These are phyloP conservation scores for Osmerus mordax DNA, from an alignment of 2,113 vertebrate species.

Conservation along the genomic window DNA sequence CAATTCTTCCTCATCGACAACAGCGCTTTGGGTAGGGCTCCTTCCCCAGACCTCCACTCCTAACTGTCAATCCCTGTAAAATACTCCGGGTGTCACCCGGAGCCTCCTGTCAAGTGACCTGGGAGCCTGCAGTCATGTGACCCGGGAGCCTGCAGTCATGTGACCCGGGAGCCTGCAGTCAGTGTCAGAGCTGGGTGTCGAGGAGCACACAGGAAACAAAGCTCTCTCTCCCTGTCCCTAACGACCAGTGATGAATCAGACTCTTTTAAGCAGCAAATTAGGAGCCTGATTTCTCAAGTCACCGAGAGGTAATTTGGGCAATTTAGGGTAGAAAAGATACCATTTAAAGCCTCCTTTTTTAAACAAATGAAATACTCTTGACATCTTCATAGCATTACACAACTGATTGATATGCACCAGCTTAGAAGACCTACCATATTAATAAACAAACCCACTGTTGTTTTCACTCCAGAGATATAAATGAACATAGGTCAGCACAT, in stretches of 20 bases:
- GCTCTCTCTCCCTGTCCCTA: conserved; percentile 27
- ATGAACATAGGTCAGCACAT: neutral
- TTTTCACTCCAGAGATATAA: neutral
- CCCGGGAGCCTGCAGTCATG: no score
- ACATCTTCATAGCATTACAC: conserved; percentile 53
- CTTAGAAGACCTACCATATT: conserved; percentile 25
- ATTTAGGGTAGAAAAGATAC: conserved; percentile 39
- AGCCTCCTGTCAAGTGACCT: no score
- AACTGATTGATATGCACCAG: conserved; percentile 39
- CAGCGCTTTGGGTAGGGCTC: no score
- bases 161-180: no score
- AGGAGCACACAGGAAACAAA: neutral
- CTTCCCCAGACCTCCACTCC: no score
- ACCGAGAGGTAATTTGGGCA: conserved; percentile 51
- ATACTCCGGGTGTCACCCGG: no score
- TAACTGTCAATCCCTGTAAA: no score
- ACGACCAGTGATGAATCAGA: conserved; percentile 49
- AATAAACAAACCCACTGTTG: conserved; percentile 30
- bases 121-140: no score
- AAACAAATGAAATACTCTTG: conserved; percentile 53
- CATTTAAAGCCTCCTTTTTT: conserved; percentile 44
- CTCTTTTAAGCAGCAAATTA: conserved; percentile 58
- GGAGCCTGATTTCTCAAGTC: conserved; percentile 58
- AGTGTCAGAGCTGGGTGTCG: no score
- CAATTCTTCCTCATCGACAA: no score